Evolutionary conservation across 2,888 invertebrate species (phyloP), one percentile per base, ranked within the genome.

Genomic region (Acronicta alni): DNA sequence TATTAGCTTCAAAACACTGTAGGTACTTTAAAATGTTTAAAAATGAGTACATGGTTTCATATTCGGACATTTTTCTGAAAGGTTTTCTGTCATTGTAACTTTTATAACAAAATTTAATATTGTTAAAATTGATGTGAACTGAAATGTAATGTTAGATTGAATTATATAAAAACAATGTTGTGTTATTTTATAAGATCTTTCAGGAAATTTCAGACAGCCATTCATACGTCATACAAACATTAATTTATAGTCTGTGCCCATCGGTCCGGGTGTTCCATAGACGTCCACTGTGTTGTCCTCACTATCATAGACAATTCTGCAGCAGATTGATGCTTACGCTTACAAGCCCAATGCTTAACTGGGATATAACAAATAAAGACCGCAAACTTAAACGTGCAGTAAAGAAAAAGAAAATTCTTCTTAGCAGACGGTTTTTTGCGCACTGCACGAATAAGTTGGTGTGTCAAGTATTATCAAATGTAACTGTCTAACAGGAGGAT

Each of bases 401-500:
- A 56, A 39, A 23, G 57, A 47, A 63, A 65, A 46, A 58, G 14
- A 3, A 35, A 35, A n/a, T 35, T 1, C 5, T n/a, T n/a, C 3
- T 35, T 6, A n/a, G 14, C n/a, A 6, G 30, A 32, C n/a, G 14
- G 35, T 6, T 35, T 30, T 0, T 42, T 37, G 16, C 37, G 41
- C 63, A 60, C 75, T 83, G 87, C 86, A 83, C 79, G 79, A 71
- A 80, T 85, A 83, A 85, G 85, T 87, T 85, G 85, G 82, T 84
- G 70, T 74, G 80, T 83, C 75, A 86, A 82, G 66, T 70, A 76
- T 79, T 87, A 84, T 86, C 81, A 80, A 85, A 85, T 89, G 65
- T 82, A 84, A 75, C 85, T 91, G 81, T 91, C 89, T 89, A 85
- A 88, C 93, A 94, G 93, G 93, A 91, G 87, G 93, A 92, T 87